Evolutionary conservation across 2,888 invertebrate genomes (phyloP), one percentile per base, ranked within the genome.

Genomic region (Mycalesis mineus): DNA sequence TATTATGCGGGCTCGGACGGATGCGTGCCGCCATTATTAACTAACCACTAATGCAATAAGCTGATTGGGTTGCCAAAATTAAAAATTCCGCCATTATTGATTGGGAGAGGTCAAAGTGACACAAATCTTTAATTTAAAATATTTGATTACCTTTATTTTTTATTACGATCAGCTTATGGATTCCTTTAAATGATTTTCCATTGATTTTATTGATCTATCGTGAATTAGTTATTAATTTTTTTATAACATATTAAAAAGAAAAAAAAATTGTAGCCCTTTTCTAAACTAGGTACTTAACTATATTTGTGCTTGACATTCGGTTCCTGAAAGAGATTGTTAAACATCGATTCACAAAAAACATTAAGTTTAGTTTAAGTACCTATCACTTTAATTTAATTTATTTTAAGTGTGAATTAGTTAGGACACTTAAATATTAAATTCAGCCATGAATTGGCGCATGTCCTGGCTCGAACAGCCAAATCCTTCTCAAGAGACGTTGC

Each of bases 1-100:
- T 83, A 88, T n/a, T n/a, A n/a, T 88, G 87, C 88, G 88, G 88
- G 75, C 67, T 61, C 63, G 60, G 63, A 66, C 62, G 66, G 65
- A 62, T 66, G 65, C 62, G 57, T 56, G 56, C 28, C 55, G 48
- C 79, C 65, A 53, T 58, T 69, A 54, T 60, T 28, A 51, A 61
- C 64, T 57, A 56, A 60, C 63, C 62, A 62, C 64, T 58, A 58
- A 60, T 5, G 63, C 61, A 63, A 55, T 64, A 58, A 55, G 60
- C 57, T 63, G 63, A 67, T 69, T 65, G 62, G 62, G 61, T 63
- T 54, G 57, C 53, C 44, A 55, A 53, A 65, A 65, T 64, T 65
- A 66, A 62, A 66, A 62, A 61, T 61, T 61, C 62, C 9, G 13
- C 28, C 39, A 49, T 29, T 31, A 13, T 33, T 36, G n/a, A 28